These are phyloP conservation scores for Siniperca obscura DNA, from an alignment of 2,797 vertebrate genomes.

Conservation along the genomic window DNA sequence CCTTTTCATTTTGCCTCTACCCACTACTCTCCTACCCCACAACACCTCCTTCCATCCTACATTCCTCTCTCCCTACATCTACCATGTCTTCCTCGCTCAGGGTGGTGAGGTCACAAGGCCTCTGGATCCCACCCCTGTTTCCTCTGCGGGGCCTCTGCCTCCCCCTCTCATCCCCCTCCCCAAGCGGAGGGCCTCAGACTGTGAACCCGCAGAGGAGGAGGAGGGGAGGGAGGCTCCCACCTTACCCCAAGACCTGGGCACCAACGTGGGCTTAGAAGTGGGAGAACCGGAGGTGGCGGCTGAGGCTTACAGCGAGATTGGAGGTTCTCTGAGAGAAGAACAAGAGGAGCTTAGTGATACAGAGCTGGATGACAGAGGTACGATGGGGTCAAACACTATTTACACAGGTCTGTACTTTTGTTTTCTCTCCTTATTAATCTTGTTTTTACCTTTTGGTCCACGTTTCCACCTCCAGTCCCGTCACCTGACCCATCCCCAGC, in stretches of 20 bases:
- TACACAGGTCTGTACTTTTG: neutral
- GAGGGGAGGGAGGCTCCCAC: constrained; percentile 80
- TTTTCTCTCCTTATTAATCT: neutral
- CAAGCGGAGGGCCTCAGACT: constrained; percentile 77
- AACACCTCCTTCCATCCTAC: neutral
- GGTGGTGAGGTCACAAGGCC: constrained; percentile 87
- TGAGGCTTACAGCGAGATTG: constrained; percentile 83
- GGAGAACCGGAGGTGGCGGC: constrained; percentile 82
- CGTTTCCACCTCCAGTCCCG: constrained; percentile 50
- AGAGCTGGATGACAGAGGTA: constrained; percentile 71
- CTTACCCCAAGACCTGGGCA: constrained; percentile 78
- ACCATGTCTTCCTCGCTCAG: constrained; percentile 67
- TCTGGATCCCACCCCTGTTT: constrained; percentile 71
- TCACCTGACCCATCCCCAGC: constrained; percentile 50
- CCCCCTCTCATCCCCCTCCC: constrained; percentile 90
- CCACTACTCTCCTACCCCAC: neutral
- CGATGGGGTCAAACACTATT: too few relatives aligned
- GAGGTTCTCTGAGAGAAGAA: constrained; percentile 62
- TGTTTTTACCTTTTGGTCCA: neutral
- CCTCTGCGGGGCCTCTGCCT: constrained; percentile 78
- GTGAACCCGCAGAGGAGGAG: constrained; percentile 82
- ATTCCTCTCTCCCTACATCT: neutral
- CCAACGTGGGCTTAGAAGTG: constrained; percentile 60
- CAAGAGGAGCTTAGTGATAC: constrained; percentile 57
- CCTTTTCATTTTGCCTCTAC: neutral